Percentiles rank a stretch among this genome's conserved stretches.
Evolutionary conservation across 2,888 invertebrate species (phyloP).

Genomic region (Hydrotaea cyrtoneurina): DNA sequence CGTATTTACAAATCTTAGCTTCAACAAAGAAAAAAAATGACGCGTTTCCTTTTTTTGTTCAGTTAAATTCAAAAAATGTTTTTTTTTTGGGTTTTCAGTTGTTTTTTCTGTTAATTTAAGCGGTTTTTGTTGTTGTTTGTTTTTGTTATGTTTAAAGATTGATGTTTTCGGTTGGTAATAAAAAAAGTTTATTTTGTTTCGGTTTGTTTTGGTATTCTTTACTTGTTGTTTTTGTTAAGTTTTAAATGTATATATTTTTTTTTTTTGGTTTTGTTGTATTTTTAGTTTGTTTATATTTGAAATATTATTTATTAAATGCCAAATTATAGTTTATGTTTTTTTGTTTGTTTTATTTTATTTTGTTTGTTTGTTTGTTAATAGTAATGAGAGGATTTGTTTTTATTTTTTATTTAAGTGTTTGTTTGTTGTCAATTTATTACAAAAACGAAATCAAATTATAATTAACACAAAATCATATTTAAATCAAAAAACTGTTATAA

Average conservation of each 20-base stretch:
- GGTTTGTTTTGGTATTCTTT: slow-evolving; percentile 36
- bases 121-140: slow-evolving; percentile 42
- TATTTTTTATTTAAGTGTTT: slow-evolving; percentile 31
- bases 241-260: slow-evolving; percentile 64
- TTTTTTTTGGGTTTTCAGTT: slow-evolving; percentile 38
- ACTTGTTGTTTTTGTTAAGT: slow-evolving; percentile 37
- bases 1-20: slow-evolving; percentile 65
- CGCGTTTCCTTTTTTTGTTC: slow-evolving; percentile 58
- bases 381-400: slow-evolving; percentile 30
- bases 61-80: slow-evolving; percentile 53
- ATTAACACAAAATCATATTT: slow-evolving; percentile 19
- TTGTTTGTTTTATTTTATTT: slow-evolving; percentile 17
- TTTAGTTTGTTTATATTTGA: slow-evolving; percentile 51
- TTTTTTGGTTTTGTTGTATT: slow-evolving; percentile 45
- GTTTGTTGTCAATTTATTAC: slow-evolving; percentile 49
- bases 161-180: slow-evolving; percentile 60
- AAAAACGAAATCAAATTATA: slow-evolving; percentile 7
- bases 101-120: slow-evolving; percentile 47
- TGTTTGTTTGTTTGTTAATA: slow-evolving; percentile 46
- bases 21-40: slow-evolving; percentile 63
- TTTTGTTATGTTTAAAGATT: slow-evolving; percentile 49
- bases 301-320: slow-evolving; percentile 63
- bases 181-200: slow-evolving; percentile 52
- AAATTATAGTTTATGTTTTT: slow-evolving; percentile 67
- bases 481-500: slow-evolving; percentile 43